phyloP scores from a whole-genome alignment of 2,113 vertebrate genomes.

The Corythornis cristatus region DNA sequence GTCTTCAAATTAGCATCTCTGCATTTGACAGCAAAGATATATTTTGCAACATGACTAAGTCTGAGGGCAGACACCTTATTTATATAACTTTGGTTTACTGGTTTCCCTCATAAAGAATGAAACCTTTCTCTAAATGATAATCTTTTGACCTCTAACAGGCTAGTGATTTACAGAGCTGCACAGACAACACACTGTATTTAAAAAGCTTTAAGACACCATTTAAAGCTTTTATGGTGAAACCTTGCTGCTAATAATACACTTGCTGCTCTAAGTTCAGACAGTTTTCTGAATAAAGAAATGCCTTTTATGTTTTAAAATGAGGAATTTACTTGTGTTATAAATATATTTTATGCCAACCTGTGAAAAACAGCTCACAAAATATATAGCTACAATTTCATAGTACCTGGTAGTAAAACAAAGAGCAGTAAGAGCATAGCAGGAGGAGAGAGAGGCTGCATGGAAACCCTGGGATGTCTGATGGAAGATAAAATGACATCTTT shows the following conservation, averaged over 20 bases:
- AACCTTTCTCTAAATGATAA: conserved; percentile 33
- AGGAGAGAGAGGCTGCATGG: neutral
- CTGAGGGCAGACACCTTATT: conserved; percentile 10
- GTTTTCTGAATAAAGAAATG: conserved; percentile 29
- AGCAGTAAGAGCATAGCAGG: neutral
- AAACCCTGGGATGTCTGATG: neutral
- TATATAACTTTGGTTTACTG: neutral
- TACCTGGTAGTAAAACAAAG: neutral
- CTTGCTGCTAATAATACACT: conserved; percentile 29
- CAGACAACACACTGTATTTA: conserved; percentile 37
- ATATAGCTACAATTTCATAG: neutral
- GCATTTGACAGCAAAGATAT: neutral
- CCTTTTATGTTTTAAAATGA: conserved; percentile 27
- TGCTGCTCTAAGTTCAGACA: neutral
- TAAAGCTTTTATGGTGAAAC: conserved; percentile 45
- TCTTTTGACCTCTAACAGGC: conserved; percentile 35
- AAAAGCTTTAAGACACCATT: conserved; percentile 46
- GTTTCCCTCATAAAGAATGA: conserved; percentile 19
- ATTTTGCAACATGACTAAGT: neutral
- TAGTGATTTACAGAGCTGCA: conserved; percentile 50
- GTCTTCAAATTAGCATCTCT: neutral
- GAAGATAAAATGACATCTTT: conserved; percentile 50
- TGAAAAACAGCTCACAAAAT: conserved; percentile 9
- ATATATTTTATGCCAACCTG: neutral
- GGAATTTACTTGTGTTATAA: conserved; percentile 1